Percentiles rank a stretch among this genome's conserved stretches.
Conservation (phyloP, 2,797 vertebrate genomes). For the Catostomus latipinnis region DNA sequence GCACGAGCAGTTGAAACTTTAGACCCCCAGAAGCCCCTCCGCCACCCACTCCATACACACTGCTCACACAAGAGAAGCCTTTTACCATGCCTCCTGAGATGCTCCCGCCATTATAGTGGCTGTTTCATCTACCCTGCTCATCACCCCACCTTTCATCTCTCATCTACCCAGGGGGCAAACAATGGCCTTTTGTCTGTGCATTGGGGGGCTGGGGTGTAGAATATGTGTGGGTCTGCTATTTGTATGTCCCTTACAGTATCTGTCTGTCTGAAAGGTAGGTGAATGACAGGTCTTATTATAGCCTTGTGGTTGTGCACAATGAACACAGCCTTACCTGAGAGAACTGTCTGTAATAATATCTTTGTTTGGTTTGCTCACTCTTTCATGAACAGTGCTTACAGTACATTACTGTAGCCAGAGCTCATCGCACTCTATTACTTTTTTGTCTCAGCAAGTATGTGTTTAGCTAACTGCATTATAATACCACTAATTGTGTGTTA, state of each 20-base stretch:
- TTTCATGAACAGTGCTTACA: constrained; percentile 22
- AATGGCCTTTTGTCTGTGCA: constrained; percentile 69
- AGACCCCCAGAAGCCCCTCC: constrained; percentile 21
- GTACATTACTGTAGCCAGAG: constrained; percentile 4
- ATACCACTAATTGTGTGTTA: constrained; percentile 61
- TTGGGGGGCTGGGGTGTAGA: constrained; percentile 58
- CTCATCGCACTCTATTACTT: constrained; percentile 13
- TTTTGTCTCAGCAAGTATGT: constrained; percentile 53
- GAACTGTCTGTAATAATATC: not conserved
- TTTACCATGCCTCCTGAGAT: constrained; percentile 44
- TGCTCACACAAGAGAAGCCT: constrained; percentile 42
- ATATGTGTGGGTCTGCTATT: constrained; percentile 34
- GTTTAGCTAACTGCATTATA: constrained; percentile 57
- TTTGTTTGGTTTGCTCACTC: constrained; percentile 37
- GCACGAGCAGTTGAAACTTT: constrained; percentile 36
- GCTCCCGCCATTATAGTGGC: constrained; percentile 53
- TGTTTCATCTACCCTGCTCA: constrained; percentile 75
- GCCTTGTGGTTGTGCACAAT: not conserved
- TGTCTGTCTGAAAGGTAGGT: constrained; percentile 32
- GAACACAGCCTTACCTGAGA: constrained; percentile 6
- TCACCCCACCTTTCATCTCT: constrained; percentile 76
- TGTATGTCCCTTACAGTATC: constrained; percentile 46
- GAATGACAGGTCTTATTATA: constrained; percentile 39
- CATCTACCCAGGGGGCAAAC: constrained; percentile 70
- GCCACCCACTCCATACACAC: constrained; percentile 19